Evolutionary conservation across 2,113 vertebrate genomes (phyloP), one percentile per base, ranked within the genome.

Genomic region (Poeciliopsis turrubarensis): DNA sequence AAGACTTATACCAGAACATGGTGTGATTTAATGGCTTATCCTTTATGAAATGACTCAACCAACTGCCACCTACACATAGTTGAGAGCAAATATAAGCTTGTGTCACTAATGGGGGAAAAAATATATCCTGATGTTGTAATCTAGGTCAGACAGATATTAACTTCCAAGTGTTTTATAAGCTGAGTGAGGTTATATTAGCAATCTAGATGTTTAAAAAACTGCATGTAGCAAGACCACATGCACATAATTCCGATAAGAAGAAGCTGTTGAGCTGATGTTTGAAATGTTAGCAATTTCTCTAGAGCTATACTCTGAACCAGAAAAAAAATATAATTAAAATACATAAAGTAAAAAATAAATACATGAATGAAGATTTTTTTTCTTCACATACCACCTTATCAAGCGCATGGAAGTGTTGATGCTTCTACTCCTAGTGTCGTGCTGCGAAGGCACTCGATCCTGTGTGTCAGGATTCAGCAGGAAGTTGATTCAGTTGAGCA

Each of bases 401-500:
- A 75, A 31, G 44, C 70, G 82, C 82, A 68, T 77, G 70, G 29
- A 31, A 0, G 22, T 79, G 72, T 71, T 72, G 64, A 54, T 68
- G 69, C 77, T 75, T 63, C 78, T 77, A 17, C 75, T 80, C 72
- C 75, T 60, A 79, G 63, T 76, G 78, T 90, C 68, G 69, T 65
- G 65, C 74, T 71, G 83, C 41, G 72, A 60, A 79, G 67, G 64
- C 70, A 74, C 72, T 79, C 27, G 71, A 85, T 87, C 84, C 79
- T 89, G 70, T 80, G 75, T 88, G 87, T 91, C 60, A 76, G 87
- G 84, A 92, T 90, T 90, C 83, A 84, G 89, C 74, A 86, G 89
- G 85, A 86, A 84, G 79, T 86, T 87, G 91, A 90, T 89, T 84
- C 88, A 90, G 89, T 87, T 90, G 89, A 92, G 92, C 88, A 80